Base-by-base conservation (phyloP, 2,888 invertebrate genomes). In the Epirrhoe tristata region DNA sequence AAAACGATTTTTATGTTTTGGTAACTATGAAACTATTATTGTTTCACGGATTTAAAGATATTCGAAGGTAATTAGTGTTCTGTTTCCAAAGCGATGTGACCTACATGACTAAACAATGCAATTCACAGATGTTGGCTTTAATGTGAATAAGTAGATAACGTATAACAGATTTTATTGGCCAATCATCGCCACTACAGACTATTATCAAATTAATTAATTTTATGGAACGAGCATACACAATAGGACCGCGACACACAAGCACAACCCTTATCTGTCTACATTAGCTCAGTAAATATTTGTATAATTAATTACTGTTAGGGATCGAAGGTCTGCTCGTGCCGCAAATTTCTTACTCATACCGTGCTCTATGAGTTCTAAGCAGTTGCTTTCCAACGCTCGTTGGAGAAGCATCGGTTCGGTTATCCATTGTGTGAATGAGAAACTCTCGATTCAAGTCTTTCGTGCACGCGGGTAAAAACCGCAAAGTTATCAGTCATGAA, bases 401-500 rank as follows among this genome's bases (percentile, higher is more conserved):
- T 74, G 74, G 76, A 70, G 73, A 69, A 78, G 76, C 80, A 80
- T 77, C 71, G 68, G 59, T 57, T 61, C 72, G 76, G 34, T 64
- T 63, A 70, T 74, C 75, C 72, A 87, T 89, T 86, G 68, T 68
- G 68, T 93, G 90, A 92, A 95, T 95, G 95, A 94, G 94, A 94
- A 94, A 94, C 84, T 88, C 92, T 86, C 93, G 94, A 76, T 94
- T 95, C 84, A 94, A 93, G 72, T 94, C 94, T 81, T 95, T 95
- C 84, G 90, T 95, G 77, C 91, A 94, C 87, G 94, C 95, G 93
- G 95, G 95, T 72, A 93, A 90, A 82, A 95, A 95, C 94, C 95
- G 95, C 91, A 90, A 83, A 81, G 90, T 85, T 59, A 95, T 95
- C 75, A 86, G 93, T 77, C 90, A 95, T 95, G 95, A 94, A 89